Conservation (phyloP, 2,797 vertebrate species). For the Mormyrus proboscirostris region DNA sequence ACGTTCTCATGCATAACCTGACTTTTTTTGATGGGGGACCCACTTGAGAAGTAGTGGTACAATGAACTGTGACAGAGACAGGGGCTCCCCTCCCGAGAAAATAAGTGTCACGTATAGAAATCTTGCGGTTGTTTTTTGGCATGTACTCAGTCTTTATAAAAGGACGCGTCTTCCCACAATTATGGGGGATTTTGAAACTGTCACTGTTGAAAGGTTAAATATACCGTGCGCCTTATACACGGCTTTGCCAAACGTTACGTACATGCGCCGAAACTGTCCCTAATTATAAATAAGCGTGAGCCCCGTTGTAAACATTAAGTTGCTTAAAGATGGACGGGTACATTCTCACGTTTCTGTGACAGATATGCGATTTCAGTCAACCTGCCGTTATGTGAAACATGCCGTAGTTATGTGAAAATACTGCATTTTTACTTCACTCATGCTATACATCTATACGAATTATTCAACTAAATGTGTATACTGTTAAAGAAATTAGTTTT, state of each 20-base stretch:
- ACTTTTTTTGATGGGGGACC: neutral
- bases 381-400: neutral
- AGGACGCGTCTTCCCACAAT: neutral
- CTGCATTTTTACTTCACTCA: neutral
- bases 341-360: neutral
- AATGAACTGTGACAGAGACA: neutral
- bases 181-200: neutral
- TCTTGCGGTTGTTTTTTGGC: neutral
- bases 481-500: neutral
- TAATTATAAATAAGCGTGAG: neutral
- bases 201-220: neutral
- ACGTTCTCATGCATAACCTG: neutral
- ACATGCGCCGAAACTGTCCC: neutral
- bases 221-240: neutral
- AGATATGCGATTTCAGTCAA: neutral
- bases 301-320: neutral
- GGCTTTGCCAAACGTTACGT: neutral
- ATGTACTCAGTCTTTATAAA: neutral
- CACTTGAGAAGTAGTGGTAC: neutral
- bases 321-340: neutral
- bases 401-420: neutral
- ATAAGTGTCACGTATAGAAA: neutral
- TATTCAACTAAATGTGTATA: neutral
- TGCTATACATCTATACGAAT: neutral
- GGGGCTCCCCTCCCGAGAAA: neutral